phyloP scores from a whole-genome alignment of 2,888 invertebrate genomes.

The Sinhomidia bicolor region DNA sequence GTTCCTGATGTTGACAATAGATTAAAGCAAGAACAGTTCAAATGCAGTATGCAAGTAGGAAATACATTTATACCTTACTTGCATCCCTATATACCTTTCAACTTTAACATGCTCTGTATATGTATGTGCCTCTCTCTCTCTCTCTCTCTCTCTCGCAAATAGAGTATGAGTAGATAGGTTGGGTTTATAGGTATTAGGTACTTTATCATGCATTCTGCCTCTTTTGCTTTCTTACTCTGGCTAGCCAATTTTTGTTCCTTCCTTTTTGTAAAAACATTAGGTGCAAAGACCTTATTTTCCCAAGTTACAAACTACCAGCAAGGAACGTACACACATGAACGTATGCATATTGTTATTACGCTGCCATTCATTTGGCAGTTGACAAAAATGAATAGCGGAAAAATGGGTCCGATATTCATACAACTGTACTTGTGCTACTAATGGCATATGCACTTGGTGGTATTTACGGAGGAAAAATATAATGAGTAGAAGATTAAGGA shows the following conservation, averaged over 20 bases:
- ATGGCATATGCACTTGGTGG: slow-evolving; percentile 23
- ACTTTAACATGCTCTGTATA: not conserved
- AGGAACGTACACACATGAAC: not conserved
- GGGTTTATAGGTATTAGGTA: too few relatives aligned
- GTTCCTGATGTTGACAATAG: not conserved
- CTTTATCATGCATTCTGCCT: too few relatives aligned
- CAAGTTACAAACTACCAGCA: slow-evolving; percentile 10
- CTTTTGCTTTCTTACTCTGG: not conserved
- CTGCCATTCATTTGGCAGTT: slow-evolving; percentile 30
- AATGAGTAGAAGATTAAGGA: slow-evolving; percentile 46
- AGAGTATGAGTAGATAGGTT: too few relatives aligned
- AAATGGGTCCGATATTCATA: too few relatives aligned
- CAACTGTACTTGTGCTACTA: not conserved
- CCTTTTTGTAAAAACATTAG: slow-evolving; percentile 51
- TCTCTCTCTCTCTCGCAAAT: not conserved
- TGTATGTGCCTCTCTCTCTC: too few relatives aligned
- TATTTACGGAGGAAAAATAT: not conserved
- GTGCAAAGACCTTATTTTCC: slow-evolving; percentile 62
- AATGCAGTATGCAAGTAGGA: too few relatives aligned
- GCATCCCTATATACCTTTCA: not conserved
- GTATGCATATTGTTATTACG: not conserved
- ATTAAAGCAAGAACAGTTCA: too few relatives aligned
- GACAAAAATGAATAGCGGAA: slow-evolving; percentile 1
- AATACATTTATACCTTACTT: too few relatives aligned
- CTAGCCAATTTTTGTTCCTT: slow-evolving; percentile 48